phyloP scores from a whole-genome alignment of 2,888 invertebrate genomes.

The Amblyjoppa fuscipennis region DNA sequence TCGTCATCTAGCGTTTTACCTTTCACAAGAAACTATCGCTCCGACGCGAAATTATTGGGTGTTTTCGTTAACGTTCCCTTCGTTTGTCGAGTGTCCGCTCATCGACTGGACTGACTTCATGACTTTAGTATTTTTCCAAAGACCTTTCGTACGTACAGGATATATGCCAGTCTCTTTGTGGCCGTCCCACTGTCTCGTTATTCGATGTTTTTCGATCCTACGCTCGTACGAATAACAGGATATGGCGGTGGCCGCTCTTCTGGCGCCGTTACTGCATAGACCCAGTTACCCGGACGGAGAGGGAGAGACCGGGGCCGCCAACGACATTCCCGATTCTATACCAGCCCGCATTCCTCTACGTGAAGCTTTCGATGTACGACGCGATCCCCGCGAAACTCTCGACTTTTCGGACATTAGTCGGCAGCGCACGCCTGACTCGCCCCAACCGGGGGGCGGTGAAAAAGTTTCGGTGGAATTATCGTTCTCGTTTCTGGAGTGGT shows the following conservation, averaged over 20 bases:
- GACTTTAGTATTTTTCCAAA: not conserved
- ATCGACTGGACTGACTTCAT: not conserved
- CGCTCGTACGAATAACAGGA: constrained; percentile 62
- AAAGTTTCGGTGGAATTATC: constrained; percentile 63
- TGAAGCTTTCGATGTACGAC: constrained; percentile 59
- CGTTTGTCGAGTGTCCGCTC: not conserved
- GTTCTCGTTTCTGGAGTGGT: constrained; percentile 62
- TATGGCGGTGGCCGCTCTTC: constrained; percentile 46
- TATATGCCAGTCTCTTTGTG: constrained; percentile 2
- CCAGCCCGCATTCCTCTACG: constrained; percentile 11
- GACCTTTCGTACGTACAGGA: not conserved
- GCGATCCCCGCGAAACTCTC: constrained; percentile 47
- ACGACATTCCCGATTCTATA: constrained; percentile 43
- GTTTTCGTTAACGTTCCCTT: not conserved
- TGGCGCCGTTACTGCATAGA: constrained; percentile 61
- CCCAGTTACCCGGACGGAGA: constrained; percentile 45
- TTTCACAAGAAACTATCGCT: not conserved
- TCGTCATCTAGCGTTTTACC: not conserved
- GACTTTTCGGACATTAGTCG: constrained; percentile 64
- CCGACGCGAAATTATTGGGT: not conserved
- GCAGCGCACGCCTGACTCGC: constrained; percentile 44
- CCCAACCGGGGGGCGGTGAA: constrained; percentile 27
- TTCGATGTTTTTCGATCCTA: constrained; percentile 53
- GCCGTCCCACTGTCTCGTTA: constrained; percentile 9
- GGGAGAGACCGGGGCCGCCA: constrained; percentile 1